Evolutionary conservation across 2,888 invertebrate genomes (phyloP).

Genomic region (Molorchus minor): DNA sequence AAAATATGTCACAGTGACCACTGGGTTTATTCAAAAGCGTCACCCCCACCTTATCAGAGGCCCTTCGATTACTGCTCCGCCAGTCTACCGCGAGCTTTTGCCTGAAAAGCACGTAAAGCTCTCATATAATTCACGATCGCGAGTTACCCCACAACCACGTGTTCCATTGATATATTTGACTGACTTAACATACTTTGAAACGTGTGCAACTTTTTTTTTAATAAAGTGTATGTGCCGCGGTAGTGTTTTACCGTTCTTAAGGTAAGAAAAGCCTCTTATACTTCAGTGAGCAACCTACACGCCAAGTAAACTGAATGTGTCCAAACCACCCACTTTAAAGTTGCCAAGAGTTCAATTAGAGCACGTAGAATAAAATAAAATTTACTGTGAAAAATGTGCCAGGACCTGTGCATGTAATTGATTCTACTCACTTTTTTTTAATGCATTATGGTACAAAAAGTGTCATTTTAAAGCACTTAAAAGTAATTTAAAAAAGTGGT

Average conservation of each 20-base stretch:
- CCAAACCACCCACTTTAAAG: neutral
- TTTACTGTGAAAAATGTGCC: too few relatives aligned
- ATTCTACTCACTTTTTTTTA: too few relatives aligned
- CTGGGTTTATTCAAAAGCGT: slow-evolving; percentile 54
- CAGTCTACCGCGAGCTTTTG: slow-evolving; percentile 58
- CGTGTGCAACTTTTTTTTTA: slow-evolving; percentile 7
- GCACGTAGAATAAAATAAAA: too few relatives aligned
- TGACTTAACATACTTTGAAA: slow-evolving; percentile 5
- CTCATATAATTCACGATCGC: slow-evolving; percentile 33
- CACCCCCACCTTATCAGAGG: slow-evolving; percentile 53
- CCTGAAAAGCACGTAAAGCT: slow-evolving; percentile 50
- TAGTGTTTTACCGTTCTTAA: neutral
- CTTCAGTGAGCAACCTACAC: neutral
- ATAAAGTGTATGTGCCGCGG: slow-evolving; percentile 20
- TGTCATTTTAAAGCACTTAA: too few relatives aligned
- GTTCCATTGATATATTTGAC: slow-evolving; percentile 26
- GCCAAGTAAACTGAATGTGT: neutral
- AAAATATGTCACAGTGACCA: slow-evolving; percentile 56
- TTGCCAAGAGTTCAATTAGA: too few relatives aligned
- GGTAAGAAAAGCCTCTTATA: slow-evolving; percentile 14
- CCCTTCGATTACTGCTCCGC: slow-evolving; percentile 54
- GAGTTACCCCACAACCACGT: slow-evolving; percentile 39
- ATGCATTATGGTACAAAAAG: too few relatives aligned
- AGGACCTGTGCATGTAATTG: too few relatives aligned
- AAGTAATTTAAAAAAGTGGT: too few relatives aligned